Evolutionary conservation across 1,140 invertebrate species (phyloP), one percentile per base, ranked within the genome.

Genomic region (Epicauta chinensis): DNA sequence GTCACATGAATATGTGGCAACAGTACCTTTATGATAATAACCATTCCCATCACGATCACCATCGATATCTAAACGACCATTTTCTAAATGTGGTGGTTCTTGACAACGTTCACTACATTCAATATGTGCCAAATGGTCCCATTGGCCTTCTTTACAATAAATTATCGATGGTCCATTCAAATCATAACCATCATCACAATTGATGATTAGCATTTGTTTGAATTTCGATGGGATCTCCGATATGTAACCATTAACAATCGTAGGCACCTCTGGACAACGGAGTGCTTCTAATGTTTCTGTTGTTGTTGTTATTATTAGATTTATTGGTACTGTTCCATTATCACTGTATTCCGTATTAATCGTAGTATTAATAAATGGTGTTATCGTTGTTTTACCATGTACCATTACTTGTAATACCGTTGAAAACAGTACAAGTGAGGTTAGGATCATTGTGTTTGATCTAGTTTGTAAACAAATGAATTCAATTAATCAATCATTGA

Each of bases 1-100:
- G 34, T 41, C 52, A 54, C 70, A 71, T 6, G 46, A 32, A 53
- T 71, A 71, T 6, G 51, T 66, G 1, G 60, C 68, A n/a, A 70
- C 16, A 6, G 67, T 55, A 0, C 68, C 69, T 47, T 61, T 62
- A 13, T 17, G 49, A 53, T 62, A 68, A 13, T 51, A 40, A 6
- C 59, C 64, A 29, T 59, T 32, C 39, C 42, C 36, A 7, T 49
- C 51, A 34, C 30, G 47, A 1, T 37, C 15, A 13, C 53, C 60
- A 16, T 64, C 61, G 4, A 67, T 44, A 5, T 52, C 30, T 9
- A 64, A 15, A 14, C 32, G 45, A n/a, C 58, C 63, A 50, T 65
- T 58, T 34, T 54, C 43, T 29, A 68, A 32, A 35, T 53, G 53
- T 16, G 59, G 63, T 15, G 66, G 66, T 16, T 58, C 45, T 39